Base-by-base conservation (phyloP, 2,888 invertebrate genomes). In the Megastigmus dorsalis region DNA sequence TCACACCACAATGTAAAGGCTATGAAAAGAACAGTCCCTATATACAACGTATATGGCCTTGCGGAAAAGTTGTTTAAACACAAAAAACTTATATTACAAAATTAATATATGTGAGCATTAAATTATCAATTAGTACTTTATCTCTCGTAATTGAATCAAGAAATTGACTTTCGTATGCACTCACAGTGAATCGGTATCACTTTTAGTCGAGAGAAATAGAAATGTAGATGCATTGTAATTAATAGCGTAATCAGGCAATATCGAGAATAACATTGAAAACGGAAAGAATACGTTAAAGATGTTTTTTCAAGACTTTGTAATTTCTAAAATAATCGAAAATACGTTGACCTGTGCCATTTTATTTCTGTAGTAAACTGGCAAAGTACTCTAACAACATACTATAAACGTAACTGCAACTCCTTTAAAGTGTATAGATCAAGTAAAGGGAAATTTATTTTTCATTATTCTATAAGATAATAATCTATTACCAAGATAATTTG, bases 81-180 rank as follows among this genome's bases (percentile, higher is more conserved):
- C 20, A 55, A 43, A 15, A 66, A 66, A 33, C 3, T 55, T 28
- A 20, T 23, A 6, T 33, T 59, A 4, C 15, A 43, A 67, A 59
- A 10, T 48, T 13, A 59, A 59, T 13, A 7, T n/a, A 45, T 57
- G 13, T 26, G 3, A 41, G 33, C 1, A 67, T 33, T 33, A 1
- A 55, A 33, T 41, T n/a, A 10, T n/a, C 9, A 68, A 45, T 33
- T 75, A 74, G 70, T 70, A 70, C 71, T 73, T 79, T 50, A 28
- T 36, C 50, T 57, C 55, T 30, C 30, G 2, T 62, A 71, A 71
- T 71, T 57, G 63, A 65, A 57, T 57, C 9, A 57, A 65, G 48
- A 71, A 71, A 71, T 71, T 71, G 63, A 55, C 63, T 48, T 63
- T 63, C 33, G 43, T 45, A 30, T 43, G 38, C 48, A 55, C 48